Conservation (phyloP, 2,888 invertebrate species). For the Drosophila picticornis region DNA sequence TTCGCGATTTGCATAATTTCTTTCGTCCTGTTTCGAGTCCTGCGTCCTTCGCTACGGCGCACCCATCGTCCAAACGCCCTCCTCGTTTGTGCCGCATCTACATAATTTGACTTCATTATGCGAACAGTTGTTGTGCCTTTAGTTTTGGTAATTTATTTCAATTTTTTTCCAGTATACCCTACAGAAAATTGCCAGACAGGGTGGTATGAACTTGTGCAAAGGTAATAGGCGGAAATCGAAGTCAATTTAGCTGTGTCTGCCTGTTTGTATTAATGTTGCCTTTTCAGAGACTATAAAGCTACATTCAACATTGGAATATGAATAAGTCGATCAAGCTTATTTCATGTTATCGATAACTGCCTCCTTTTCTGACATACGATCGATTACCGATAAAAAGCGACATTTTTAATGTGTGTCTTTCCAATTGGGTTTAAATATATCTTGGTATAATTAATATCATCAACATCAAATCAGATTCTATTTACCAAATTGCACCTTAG, state of each 20-base stretch:
- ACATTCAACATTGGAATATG: not conserved
- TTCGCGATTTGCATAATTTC: constrained; percentile 80
- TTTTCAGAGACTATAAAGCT: not conserved
- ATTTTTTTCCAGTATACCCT: constrained; percentile 56
- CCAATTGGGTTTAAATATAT: accelerated
- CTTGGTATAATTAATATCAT: not conserved
- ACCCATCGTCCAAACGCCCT: constrained; percentile 62
- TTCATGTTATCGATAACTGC: not conserved
- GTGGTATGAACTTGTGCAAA: not conserved
- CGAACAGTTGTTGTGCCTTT: constrained; percentile 84
- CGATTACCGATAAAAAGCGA: not conserved
- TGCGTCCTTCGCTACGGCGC: constrained; percentile 4
- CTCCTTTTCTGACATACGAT: not conserved
- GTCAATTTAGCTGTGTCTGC: accelerated
- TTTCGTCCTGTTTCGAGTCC: not conserved
- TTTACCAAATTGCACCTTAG: not conserved
- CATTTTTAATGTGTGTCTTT: not conserved
- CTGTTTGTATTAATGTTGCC: not conserved
- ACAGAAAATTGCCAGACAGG: not conserved
- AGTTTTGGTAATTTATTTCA: constrained; percentile 84
- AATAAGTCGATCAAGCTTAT: not conserved
- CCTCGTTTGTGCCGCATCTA: constrained; percentile 59
- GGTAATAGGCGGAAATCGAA: accelerated
- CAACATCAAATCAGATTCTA: not conserved
- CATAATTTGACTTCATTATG: constrained; percentile 82